Conservation (phyloP, 2,797 vertebrate genomes). For the Esox masquinongy region DNA sequence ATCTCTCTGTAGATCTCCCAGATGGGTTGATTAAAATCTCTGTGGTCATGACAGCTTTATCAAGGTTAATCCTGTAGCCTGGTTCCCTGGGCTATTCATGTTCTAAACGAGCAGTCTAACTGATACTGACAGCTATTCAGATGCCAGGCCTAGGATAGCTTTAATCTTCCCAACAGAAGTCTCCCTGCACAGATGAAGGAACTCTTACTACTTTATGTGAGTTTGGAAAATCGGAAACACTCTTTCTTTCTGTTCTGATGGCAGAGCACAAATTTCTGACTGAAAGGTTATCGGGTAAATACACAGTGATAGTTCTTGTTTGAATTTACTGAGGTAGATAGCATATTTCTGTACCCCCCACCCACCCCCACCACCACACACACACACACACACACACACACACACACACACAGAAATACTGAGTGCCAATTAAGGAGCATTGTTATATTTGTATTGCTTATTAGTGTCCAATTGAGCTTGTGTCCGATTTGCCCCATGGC, state of each 20-base stretch:
- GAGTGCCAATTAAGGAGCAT: conserved; percentile 60
- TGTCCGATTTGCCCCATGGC: conserved; percentile 61
- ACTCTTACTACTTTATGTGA: conserved; percentile 12
- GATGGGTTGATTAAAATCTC: conserved; percentile 28
- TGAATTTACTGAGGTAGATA: conserved; percentile 28
- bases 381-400: conserved; percentile 20
- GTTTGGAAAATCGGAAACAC: conserved; percentile 9
- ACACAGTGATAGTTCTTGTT: conserved; percentile 35
- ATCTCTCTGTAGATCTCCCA: conserved; percentile 10
- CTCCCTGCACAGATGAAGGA: conserved; percentile 2
- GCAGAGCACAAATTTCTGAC: conserved; percentile 2
- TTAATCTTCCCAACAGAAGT: conserved; percentile 21
- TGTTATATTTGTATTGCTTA: conserved; percentile 70
- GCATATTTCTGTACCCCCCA: conserved; percentile 15
- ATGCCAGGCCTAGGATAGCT: conserved; percentile 28
- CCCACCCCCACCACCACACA: conserved; percentile 7
- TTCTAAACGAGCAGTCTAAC: conserved; percentile 37
- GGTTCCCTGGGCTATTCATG: conserved; percentile 17
- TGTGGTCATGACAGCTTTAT: conserved; percentile 32
- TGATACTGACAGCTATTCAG: conserved; percentile 41
- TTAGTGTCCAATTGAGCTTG: conserved; percentile 76
- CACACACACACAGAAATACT: conserved; percentile 43
- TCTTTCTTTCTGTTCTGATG: conserved; percentile 5
- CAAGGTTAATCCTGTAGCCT: conserved; percentile 33
- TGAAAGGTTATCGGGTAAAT: conserved; percentile 38